phyloP scores from a whole-genome alignment of 2,797 vertebrate genomes.

The Coracias cyanogaster region DNA sequence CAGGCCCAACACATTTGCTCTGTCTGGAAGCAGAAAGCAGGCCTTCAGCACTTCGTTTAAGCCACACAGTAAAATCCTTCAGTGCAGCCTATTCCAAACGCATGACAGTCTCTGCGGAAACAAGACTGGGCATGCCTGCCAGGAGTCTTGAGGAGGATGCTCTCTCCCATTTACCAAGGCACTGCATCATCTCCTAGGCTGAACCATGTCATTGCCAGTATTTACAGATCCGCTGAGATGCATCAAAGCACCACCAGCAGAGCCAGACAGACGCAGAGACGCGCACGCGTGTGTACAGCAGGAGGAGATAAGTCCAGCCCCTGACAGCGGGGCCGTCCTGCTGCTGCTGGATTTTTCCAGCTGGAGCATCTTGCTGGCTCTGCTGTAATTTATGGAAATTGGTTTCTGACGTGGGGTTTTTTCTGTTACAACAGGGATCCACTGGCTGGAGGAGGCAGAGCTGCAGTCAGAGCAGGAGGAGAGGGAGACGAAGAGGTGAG shows the following conservation, averaged over 20 bases:
- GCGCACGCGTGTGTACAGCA: not conserved
- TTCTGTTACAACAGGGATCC: conserved; percentile 20
- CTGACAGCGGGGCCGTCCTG: not conserved
- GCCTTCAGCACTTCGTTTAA: not conserved
- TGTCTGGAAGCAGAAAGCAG: not conserved
- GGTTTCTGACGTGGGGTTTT: conserved; percentile 55
- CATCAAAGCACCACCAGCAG: not conserved
- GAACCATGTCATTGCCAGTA: not conserved
- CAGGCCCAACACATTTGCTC: not conserved
- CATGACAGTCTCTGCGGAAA: not conserved
- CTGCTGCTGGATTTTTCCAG: conserved; percentile 73
- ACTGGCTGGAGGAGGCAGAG: not conserved
- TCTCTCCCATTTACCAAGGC: not conserved
- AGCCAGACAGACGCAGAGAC: not conserved
- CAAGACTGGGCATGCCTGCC: not conserved
- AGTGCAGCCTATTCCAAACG: not conserved
- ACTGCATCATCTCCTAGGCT: not conserved
- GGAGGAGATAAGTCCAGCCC: conserved; percentile 12
- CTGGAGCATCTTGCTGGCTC: conserved; percentile 24
- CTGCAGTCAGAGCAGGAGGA: conserved; percentile 23
- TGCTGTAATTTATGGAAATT: conserved; percentile 66
- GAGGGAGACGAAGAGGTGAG: not conserved
- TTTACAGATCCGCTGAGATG: not conserved
- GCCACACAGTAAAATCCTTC: not conserved
- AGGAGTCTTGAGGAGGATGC: not conserved